Percentiles rank a stretch among this genome's conserved stretches.
Conservation (phyloP, 1,140 invertebrate species). For the Drosophila nigrodunni region DNA sequence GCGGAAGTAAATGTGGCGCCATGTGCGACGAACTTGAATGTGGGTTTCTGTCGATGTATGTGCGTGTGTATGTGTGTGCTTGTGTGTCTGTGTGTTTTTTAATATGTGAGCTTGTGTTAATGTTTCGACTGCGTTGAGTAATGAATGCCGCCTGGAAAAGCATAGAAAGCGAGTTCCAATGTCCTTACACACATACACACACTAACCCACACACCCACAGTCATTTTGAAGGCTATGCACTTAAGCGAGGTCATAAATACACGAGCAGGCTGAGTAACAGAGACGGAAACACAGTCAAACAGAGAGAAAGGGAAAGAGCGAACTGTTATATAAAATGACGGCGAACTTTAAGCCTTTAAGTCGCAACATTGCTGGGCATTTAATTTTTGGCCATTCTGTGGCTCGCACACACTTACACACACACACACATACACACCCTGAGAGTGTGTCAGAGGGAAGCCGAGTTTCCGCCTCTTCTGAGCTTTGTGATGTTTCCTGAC, state of each 20-base stretch:
- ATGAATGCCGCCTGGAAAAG: constrained; percentile 66
- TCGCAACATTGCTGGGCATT: constrained; percentile 40
- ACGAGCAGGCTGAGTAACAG: constrained; percentile 14
- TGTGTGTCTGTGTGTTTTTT: constrained; percentile 37
- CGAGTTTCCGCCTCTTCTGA: constrained; percentile 56
- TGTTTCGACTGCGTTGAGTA: constrained; percentile 64
- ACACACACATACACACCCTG: constrained; percentile 10
- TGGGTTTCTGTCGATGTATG: constrained; percentile 14
- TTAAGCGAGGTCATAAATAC: constrained; percentile 75
- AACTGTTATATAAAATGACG: constrained; percentile 52
- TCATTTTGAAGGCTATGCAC: constrained; percentile 75
- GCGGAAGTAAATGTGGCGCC: constrained; percentile 54
- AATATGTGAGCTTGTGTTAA: constrained; percentile 48
- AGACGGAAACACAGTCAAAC: not conserved
- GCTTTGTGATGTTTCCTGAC: constrained; percentile 49
- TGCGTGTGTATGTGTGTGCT: constrained; percentile 7
- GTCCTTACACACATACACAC: constrained; percentile 56
- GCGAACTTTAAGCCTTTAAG: constrained; percentile 45
- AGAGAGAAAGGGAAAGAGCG: not conserved
- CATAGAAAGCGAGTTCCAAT: constrained; percentile 71
- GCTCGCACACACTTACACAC: constrained; percentile 10
- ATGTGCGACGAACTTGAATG: constrained; percentile 53
- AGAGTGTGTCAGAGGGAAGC: constrained; percentile 36
- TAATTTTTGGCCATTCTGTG: constrained; percentile 44
- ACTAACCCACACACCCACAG: constrained; percentile 8